phyloP scores from a whole-genome alignment of 2,797 vertebrate genomes.

The Anableps anableps region DNA sequence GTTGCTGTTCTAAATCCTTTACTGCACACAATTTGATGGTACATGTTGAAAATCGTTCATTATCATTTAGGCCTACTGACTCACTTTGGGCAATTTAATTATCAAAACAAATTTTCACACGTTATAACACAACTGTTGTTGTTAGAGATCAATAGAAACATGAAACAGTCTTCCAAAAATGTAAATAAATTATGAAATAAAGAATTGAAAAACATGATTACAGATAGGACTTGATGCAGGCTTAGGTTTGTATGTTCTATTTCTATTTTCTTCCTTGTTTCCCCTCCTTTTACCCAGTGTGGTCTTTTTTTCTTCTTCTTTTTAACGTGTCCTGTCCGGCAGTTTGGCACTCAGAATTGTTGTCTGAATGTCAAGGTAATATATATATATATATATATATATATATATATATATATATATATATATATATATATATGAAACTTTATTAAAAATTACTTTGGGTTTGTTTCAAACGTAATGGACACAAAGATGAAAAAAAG shows the following conservation, averaged over 20 bases:
- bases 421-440: no score
- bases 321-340: no score
- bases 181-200: background rate
- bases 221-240: background rate
- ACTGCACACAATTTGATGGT: background rate
- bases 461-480: no score
- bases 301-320: no score
- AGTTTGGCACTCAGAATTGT: no score
- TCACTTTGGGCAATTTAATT: background rate
- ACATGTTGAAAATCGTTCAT: background rate
- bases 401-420: no score
- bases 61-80: background rate
- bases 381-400: no score
- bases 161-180: background rate
- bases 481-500: no score
- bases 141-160: background rate
- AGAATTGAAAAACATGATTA: background rate
- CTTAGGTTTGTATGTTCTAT: background rate
- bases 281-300: no score
- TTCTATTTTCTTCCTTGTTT: no score
- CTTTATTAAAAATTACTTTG: no score
- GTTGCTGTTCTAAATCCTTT: background rate
- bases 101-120: background rate
- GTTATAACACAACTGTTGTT: background rate
- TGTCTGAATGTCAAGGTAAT: no score